Evolutionary conservation across 1,140 invertebrate species (phyloP), one percentile per base, ranked within the genome.

Genomic region (Euglossa dilemma): DNA sequence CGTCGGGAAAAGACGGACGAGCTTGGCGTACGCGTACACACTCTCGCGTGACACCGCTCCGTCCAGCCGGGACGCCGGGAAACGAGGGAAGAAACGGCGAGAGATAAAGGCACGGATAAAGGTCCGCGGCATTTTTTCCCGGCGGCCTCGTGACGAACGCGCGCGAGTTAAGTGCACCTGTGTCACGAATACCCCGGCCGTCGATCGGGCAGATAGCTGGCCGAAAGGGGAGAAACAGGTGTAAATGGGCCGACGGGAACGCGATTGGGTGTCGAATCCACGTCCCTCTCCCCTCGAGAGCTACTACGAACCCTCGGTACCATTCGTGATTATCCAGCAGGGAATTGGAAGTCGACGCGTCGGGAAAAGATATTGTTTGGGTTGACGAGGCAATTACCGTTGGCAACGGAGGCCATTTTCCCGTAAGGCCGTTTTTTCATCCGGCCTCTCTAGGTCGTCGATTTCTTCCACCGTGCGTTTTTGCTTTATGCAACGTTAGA

Each of bases 81-180:
- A 76, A 54, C 57, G 28, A 57, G 18, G 23, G 80, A 57, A 47
- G 50, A n/a, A 52, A 57, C 57, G 28, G 28, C 25, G 25, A 28
- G 25, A 64, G 70, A 80, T 80, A 47, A 56, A 66, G 20, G 36
- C n/a, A 18, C 16, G 43, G 79, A 75, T 56, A 75, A 57, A 75
- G 61, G 59, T 56, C 14, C 50, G 59, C 36, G 47, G 36, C 25
- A n/a, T 61, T 54, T 52, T 63, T 23, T 8, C n/a, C 12, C 18
- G 28, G 12, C 16, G 77, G 7, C 8, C 61, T 20, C 28, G 18
- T 14, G 59, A 54, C 28, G 20, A 59, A 71, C 25, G 16, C 20
- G 23, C 36, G 43, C 43, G 36, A 28, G 28, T 47, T 66, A 57
- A 76, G 63, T 59, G 72, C 80, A 82, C 80, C 80, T 82, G 80